Evolutionary conservation across 2,113 vertebrate genomes (phyloP).

Genomic region (Toxotes jaculatrix): DNA sequence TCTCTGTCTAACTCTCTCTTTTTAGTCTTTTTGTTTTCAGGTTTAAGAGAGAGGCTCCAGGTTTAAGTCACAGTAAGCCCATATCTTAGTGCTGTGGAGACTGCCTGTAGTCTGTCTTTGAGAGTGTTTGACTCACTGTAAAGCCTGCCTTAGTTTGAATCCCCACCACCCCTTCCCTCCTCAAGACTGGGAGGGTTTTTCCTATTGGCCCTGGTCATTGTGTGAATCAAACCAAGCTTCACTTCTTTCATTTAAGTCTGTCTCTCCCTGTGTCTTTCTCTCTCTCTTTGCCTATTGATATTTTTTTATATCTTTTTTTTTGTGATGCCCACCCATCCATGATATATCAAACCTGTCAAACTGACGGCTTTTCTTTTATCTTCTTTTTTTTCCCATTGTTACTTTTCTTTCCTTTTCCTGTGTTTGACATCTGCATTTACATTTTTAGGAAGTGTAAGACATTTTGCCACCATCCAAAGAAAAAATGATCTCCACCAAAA

Average conservation of each 20-base stretch:
- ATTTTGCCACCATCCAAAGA: constrained; percentile 26
- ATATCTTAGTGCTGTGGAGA: constrained; percentile 53
- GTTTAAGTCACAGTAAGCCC: constrained; percentile 52
- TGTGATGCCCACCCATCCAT: constrained; percentile 1
- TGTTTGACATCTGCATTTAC: constrained; percentile 49
- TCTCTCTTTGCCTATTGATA: constrained; percentile 40
- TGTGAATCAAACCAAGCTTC: constrained; percentile 81
- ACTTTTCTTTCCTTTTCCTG: constrained; percentile 21
- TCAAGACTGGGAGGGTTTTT: constrained; percentile 83
- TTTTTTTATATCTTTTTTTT: constrained; percentile 40
- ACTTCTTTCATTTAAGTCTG: constrained; percentile 56
- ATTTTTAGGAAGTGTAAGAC: constrained; percentile 20
- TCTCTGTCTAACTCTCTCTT: constrained; percentile 21
- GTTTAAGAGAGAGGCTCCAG: constrained; percentile 38
- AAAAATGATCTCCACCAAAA: constrained; percentile 42
- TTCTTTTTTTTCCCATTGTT: not conserved
- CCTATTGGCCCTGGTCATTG: constrained; percentile 88
- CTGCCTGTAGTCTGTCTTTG: constrained; percentile 71
- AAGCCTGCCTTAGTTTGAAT: constrained; percentile 78
- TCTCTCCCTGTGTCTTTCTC: constrained; percentile 18
- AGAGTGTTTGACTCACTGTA: constrained; percentile 69
- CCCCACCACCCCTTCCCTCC: constrained; percentile 80
- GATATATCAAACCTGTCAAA: constrained; percentile 24
- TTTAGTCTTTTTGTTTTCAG: constrained; percentile 5
- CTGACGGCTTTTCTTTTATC: constrained; percentile 32